Conservation (phyloP, 2,113 vertebrate species). For the Cervus canadensis region DNA sequence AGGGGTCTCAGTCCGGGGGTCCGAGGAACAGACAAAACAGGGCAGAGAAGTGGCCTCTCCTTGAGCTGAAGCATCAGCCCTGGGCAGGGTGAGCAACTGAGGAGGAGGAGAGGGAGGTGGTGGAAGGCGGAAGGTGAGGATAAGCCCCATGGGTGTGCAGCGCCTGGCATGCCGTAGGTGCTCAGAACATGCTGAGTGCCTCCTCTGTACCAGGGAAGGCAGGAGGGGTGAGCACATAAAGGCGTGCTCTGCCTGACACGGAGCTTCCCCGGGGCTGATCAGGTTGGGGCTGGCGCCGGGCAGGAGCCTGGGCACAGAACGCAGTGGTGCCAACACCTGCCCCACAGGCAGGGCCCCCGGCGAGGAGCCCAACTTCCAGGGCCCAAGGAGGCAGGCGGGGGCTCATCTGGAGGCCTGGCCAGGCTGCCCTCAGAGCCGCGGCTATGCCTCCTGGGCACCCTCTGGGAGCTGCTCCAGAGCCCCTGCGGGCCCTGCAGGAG, state of each 20-base stretch:
- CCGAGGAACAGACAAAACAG: neutral
- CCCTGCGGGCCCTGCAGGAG: neutral
- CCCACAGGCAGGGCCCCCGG: neutral
- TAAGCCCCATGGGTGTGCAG: neutral
- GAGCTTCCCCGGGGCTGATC: neutral
- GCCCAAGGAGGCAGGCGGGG: neutral
- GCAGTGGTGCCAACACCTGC: no score
- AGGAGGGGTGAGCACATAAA: neutral
- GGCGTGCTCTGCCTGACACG: rapidly evolving
- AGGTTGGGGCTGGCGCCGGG: neutral
- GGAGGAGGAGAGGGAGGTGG: neutral
- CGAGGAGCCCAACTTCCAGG: neutral
- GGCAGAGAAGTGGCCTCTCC: neutral
- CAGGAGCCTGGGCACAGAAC: neutral
- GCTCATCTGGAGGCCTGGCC: neutral
- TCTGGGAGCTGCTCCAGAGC: neutral
- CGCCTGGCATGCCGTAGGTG: neutral
- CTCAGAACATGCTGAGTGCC: neutral
- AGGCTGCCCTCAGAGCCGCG: neutral
- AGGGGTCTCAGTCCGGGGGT: neutral
- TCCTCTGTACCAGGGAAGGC: neutral
- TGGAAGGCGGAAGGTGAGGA: neutral
- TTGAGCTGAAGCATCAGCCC: neutral
- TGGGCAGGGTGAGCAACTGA: neutral
- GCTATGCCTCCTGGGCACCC: neutral